Evolutionary conservation across 2,888 invertebrate genomes (phyloP).

Genomic region (Campoplex capitator): DNA sequence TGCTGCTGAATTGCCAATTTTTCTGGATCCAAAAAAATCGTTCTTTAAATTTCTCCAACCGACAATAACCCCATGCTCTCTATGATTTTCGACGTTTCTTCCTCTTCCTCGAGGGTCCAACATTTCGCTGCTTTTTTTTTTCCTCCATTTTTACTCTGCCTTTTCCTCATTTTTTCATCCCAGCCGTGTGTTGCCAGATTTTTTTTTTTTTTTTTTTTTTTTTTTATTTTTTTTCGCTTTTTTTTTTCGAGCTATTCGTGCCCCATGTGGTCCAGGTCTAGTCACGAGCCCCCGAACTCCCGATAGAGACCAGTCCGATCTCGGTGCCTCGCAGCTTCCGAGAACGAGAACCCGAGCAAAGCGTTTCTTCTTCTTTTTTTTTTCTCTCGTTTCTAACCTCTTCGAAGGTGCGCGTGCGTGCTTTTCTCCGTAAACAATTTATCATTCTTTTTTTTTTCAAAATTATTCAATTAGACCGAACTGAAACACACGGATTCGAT

Average conservation of each 20-base stretch:
- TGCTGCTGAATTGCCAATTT: not conserved
- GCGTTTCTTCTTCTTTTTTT: not conserved
- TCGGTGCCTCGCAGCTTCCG: slow-evolving; percentile 72
- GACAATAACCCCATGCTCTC: slow-evolving; percentile 18
- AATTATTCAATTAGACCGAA: not conserved
- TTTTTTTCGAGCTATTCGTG: slow-evolving; percentile 19
- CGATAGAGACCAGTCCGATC: not conserved
- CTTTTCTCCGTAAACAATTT: not conserved
- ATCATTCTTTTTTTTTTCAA: not conserved
- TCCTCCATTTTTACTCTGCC: not conserved
- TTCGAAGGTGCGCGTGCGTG: not conserved
- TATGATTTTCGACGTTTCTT: slow-evolving; percentile 20
- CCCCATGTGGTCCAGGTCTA: slow-evolving; percentile 68
- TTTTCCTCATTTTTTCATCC: not conserved
- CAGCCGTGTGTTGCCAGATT: not conserved
- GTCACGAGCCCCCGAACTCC: slow-evolving; percentile 25
- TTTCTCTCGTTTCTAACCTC: not conserved
- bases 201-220: slow-evolving; percentile 12
- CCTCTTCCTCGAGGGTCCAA: not conserved
- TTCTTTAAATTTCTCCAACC: slow-evolving; percentile 20
- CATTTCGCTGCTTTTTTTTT: slow-evolving; percentile 7
- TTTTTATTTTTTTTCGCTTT: slow-evolving; percentile 8
- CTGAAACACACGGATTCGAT: too few relatives aligned
- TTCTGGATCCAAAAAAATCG: slow-evolving; percentile 5
- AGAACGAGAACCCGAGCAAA: slow-evolving; percentile 68